These are phyloP conservation scores for Larimichthys polyactis DNA, from an alignment of 2,113 vertebrate species.

Conservation along the genomic window DNA sequence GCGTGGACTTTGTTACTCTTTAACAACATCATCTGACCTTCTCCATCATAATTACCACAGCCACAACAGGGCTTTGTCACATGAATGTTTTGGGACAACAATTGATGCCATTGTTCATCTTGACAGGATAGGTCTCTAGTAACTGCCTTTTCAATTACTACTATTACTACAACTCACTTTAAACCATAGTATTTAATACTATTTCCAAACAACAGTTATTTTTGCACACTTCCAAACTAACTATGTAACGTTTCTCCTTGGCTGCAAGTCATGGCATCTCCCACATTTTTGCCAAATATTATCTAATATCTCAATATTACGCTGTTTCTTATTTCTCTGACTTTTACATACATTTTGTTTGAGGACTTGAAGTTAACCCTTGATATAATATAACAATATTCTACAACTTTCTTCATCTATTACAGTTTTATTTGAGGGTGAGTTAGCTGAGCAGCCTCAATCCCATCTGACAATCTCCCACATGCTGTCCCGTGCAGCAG, in stretches of 20 bases:
- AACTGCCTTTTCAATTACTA: no score
- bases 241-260: not conserved
- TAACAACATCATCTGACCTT: no score
- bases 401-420: not conserved
- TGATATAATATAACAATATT: not conserved
- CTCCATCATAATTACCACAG: no score
- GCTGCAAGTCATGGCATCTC: not conserved
- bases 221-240: no score
- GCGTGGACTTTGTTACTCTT: no score
- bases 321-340: not conserved
- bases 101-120: no score
- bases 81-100: no score
- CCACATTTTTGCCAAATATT: not conserved
- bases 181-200: no score
- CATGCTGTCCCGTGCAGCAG: conserved; percentile 37
- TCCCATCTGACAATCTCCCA: not conserved
- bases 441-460: not conserved
- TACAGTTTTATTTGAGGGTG: not conserved
- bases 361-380: not conserved
- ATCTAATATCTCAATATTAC: not conserved
- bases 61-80: no score
- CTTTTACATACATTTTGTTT: not conserved
- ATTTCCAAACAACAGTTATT: no score
- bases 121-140: no score
- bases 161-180: no score